Percentiles rank a stretch among this genome's conserved stretches.
These are phyloP conservation scores for Sepioteuthis lessoniana DNA, from an alignment of 2,888 invertebrate genomes.

Conservation along the genomic window DNA sequence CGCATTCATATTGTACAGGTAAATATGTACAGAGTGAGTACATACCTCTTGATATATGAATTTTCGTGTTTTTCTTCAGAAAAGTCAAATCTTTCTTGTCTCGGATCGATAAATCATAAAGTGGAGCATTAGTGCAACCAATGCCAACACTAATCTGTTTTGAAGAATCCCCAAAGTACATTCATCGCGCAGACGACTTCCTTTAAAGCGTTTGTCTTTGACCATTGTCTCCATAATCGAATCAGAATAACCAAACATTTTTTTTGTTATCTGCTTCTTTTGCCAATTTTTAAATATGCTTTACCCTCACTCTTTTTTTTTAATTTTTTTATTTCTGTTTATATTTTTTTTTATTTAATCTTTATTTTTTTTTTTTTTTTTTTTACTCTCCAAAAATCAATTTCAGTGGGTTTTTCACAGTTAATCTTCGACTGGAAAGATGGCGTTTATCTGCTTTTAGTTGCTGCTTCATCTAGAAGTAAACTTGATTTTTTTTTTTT, in stretches of 20 bases:
- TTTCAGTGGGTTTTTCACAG: not conserved
- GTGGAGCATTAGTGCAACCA: not conserved
- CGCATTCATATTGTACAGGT: not conserved
- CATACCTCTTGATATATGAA: not conserved
- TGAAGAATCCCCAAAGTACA: not conserved
- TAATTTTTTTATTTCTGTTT: not conserved
- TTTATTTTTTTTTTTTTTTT: not conserved
- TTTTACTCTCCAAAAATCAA: not conserved
- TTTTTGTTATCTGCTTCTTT: not conserved
- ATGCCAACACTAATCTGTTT: not conserved
- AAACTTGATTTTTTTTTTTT: not conserved
- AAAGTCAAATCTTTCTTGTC: not conserved
- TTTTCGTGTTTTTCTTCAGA: not conserved
- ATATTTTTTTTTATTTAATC: not conserved
- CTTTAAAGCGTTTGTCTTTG: not conserved
- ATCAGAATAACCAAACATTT: not conserved
- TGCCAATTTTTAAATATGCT: not conserved
- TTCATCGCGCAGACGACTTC: not conserved
- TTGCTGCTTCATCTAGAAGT: not conserved
- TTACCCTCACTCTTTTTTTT: not conserved
- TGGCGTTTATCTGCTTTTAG: not conserved
- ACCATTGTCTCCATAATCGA: not conserved
- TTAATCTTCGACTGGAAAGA: not conserved
- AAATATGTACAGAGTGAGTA: not conserved
- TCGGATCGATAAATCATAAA: not conserved